Evolutionary conservation across 2,888 invertebrate genomes (phyloP).

Genomic region (Crossocerus cetratus): DNA sequence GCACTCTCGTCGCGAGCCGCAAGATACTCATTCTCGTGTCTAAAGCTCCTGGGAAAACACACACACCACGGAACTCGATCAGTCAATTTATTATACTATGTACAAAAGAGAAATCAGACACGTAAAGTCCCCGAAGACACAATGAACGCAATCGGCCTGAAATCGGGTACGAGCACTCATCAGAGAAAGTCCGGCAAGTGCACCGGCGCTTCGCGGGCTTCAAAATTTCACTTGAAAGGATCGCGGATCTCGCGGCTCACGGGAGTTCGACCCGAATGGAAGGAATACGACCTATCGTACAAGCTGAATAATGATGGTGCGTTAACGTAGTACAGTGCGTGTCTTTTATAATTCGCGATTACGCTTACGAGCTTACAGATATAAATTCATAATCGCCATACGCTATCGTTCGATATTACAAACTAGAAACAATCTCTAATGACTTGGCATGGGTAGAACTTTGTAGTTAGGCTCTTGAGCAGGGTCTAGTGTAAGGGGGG

Average conservation of each 20-base stretch:
- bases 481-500: constrained; percentile 68
- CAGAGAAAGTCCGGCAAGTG: background rate
- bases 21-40: constrained; percentile 52
- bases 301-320: constrained; percentile 66
- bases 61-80: background rate
- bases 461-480: constrained; percentile 74
- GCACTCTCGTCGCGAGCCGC: constrained; percentile 66
- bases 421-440: constrained; percentile 76
- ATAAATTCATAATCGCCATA: constrained; percentile 48
- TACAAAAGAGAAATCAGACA: constrained; percentile 54
- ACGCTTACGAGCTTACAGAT: constrained; percentile 31
- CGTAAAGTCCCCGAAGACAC: background rate
- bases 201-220: background rate
- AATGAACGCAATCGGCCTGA: background rate
- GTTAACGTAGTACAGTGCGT: constrained; percentile 55
- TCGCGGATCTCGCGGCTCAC: constrained; percentile 39
- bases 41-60: constrained; percentile 4
- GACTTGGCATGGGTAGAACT: constrained; percentile 73
- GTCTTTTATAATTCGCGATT: constrained; percentile 46
- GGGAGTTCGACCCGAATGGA: constrained; percentile 56
- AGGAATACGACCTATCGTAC: constrained; percentile 72
- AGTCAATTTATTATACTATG: constrained; percentile 40
- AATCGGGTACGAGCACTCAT: background rate
- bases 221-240: background rate
- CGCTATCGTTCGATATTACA: constrained; percentile 65